Base-by-base conservation (phyloP, 2,888 invertebrate species). In the Lasioglossum figueresi region DNA sequence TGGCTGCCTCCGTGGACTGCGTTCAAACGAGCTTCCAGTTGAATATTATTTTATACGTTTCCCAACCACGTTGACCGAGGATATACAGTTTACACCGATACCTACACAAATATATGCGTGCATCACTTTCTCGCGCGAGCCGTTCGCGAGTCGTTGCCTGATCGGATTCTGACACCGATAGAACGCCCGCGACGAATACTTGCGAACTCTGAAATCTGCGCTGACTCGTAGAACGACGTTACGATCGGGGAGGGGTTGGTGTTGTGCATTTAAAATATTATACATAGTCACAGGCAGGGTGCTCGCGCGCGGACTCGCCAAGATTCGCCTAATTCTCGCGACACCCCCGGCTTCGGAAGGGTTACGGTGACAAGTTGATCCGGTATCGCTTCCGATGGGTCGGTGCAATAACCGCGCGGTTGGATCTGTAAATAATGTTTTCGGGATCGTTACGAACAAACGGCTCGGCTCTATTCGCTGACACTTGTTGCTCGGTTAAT, bases 261-360 rank as follows among this genome's bases (percentile, higher is more conserved):
- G 31, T 14, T 34, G 8, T 68, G 37, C 37, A 37, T 68, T 68
- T 23, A 12, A 56, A n/a, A 56, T 56, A 56, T 56, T 37, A 37
- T 8, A 52, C 48, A 23, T 37, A 37, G 68, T 68, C 37, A 68
- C 23, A 37, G 37, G 70, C n/a, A 40, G 70, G 40, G 40, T 37
- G 70, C 68, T 88, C 87, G 83, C 76, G n/a, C 87, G 81, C 14
- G 88, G 86, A 87, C 88, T 91, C 91, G 90, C 91, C 90, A 87
- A 86, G 89, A 89, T 84, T 85, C 84, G 63, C 56, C 48, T 68
- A 31, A 31, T 63, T 63, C 66, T 37, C 31, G 27, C 59, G 71
- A 59, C 56, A n/a, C 70, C 68, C 4, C 16, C 59, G 63, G 63
- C 8, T 63, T 8, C 63, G 31, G 31, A 27, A 31, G 31, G 19